These are phyloP conservation scores for Cyclura pinguis DNA, from an alignment of 2,797 vertebrate species.

Conservation along the genomic window DNA sequence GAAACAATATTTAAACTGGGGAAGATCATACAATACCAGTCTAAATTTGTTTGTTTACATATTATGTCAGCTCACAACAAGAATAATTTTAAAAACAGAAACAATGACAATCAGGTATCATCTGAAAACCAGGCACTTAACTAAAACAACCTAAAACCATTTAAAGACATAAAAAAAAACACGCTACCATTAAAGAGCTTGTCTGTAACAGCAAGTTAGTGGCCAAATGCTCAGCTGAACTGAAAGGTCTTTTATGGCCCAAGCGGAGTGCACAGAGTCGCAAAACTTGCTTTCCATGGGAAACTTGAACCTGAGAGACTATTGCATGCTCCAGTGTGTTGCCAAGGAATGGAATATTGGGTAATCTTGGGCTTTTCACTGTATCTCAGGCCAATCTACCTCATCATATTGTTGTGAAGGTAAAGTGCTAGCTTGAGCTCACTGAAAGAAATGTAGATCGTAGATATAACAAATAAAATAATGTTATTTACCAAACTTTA, in stretches of 20 bases:
- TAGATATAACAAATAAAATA: neutral
- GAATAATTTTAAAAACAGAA: neutral
- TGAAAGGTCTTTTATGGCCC: too few species aligned
- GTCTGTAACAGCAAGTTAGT: too few species aligned
- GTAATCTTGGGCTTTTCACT: neutral
- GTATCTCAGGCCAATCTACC: neutral
- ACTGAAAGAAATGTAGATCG: neutral
- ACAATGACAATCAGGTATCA: slow-evolving; percentile 15
- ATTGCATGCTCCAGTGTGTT: too few species aligned
- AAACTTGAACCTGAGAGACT: too few species aligned
- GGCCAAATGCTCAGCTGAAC: too few species aligned
- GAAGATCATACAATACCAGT: neutral
- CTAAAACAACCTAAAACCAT: too few species aligned
- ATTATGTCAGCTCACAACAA: neutral
- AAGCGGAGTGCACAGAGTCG: neutral
- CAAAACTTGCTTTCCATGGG: neutral
- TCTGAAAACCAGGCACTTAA: neutral
- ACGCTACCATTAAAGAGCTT: too few species aligned
- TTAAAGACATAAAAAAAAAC: too few species aligned
- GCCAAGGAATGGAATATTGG: too few species aligned
- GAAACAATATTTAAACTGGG: neutral
- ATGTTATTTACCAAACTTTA: too few species aligned
- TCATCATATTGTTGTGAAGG: neutral
- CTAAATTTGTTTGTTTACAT: neutral
- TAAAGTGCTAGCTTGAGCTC: neutral